Percentiles rank a stretch among this genome's conserved stretches.
Conservation (phyloP, 2,888 invertebrate species). For the Dynastes maya region DNA sequence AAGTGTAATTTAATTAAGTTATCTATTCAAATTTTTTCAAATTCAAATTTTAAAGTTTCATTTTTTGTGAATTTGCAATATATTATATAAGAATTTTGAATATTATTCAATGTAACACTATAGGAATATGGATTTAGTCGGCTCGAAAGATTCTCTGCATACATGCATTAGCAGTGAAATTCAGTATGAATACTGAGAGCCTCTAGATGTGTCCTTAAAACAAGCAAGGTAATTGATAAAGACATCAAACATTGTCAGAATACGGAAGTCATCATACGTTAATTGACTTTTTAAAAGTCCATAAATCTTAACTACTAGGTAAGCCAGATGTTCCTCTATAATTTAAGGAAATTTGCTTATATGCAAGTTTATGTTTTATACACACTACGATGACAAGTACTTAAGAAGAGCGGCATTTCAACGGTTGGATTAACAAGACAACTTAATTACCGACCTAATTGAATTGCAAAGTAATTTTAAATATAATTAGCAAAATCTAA, state of each 20-base stretch:
- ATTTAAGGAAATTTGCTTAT: too few relatives aligned
- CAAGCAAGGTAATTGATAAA: conserved; percentile 14
- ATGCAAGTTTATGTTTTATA: too few relatives aligned
- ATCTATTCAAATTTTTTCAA: too few relatives aligned
- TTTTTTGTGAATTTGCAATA: too few relatives aligned
- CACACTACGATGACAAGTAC: too few relatives aligned
- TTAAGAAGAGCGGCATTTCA: too few relatives aligned
- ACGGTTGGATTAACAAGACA: too few relatives aligned
- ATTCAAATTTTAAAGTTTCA: too few relatives aligned
- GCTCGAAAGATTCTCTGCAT: conserved; percentile 25
- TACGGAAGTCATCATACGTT: conserved; percentile 2
- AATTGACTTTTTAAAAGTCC: conserved; percentile 12
- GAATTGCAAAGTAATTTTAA: too few relatives aligned
- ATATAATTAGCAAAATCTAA: too few relatives aligned
- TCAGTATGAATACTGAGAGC: conserved; percentile 13
- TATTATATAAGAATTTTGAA: not conserved
- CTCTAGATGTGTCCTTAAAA: conserved; percentile 6
- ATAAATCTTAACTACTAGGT: conserved; percentile 1
- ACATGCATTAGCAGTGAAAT: conserved; percentile 28
- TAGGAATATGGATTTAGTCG: not conserved
- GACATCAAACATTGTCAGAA: conserved; percentile 22
- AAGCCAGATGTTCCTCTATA: not conserved
- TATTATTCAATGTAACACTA: not conserved
- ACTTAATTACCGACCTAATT: too few relatives aligned
- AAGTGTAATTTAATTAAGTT: too few relatives aligned